A percentile compares a stretch with the other conserved stretches of the same genome.
Evolutionary conservation across 1,140 invertebrate species (phyloP).

Genomic region (Diabrotica virgifera): DNA sequence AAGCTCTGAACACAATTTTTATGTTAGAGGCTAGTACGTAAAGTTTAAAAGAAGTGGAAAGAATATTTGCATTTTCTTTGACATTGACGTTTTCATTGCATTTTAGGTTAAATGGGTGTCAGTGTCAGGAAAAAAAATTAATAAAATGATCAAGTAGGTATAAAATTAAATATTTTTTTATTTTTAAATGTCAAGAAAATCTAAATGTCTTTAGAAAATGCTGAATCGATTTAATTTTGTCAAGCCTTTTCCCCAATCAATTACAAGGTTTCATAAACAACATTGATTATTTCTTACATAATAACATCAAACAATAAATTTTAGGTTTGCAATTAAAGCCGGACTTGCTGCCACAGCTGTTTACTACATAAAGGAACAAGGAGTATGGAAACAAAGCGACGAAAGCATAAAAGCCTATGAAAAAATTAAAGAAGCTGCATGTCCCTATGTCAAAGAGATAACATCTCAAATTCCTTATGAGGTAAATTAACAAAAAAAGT

Average conservation of each 20-base stretch:
- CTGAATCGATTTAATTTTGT: not conserved
- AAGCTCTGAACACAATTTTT: too few relatives aligned
- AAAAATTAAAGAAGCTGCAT: constrained; percentile 49
- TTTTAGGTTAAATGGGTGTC: not conserved
- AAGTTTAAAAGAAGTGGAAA: too few relatives aligned
- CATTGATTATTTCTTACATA: not conserved
- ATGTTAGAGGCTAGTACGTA: too few relatives aligned
- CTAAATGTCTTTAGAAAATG: not conserved
- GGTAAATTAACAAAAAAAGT: constrained; percentile 40
- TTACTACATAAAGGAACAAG: constrained; percentile 55
- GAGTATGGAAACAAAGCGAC: constrained; percentile 56
- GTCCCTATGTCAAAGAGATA: constrained; percentile 54
- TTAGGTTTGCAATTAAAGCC: constrained; percentile 54
- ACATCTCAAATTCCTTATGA: constrained; percentile 55
- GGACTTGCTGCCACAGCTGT: constrained; percentile 52
- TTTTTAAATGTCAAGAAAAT: constrained; percentile 3
- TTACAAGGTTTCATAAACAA: not conserved
- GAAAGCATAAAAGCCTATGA: constrained; percentile 52
- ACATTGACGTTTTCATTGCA: not conserved
- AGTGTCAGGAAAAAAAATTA: not conserved
- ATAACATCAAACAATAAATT: constrained; percentile 15
- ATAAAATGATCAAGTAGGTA: constrained; percentile 17
- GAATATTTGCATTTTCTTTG: too few relatives aligned
- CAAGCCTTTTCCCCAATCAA: not conserved
- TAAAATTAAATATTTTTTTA: not conserved